Conservation (phyloP, 2,797 vertebrate genomes). For the Bothrops alternatus region DNA sequence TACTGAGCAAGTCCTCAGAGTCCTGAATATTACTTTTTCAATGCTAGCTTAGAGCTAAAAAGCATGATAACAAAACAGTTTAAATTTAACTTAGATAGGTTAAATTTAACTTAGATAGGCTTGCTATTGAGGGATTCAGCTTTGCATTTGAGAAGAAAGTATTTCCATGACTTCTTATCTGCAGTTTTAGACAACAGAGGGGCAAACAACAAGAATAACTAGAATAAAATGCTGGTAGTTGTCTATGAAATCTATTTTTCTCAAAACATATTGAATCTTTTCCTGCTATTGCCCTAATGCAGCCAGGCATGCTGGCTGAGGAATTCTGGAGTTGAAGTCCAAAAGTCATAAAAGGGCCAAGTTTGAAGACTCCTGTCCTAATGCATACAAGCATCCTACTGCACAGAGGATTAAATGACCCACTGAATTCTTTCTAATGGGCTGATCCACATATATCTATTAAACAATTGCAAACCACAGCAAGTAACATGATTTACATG, state of each 20-base stretch:
- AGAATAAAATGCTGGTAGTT: neutral
- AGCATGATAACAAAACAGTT: constrained; percentile 37
- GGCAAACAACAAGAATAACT: neutral
- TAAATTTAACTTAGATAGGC: neutral
- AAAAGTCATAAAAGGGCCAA: no score
- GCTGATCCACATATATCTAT: neutral
- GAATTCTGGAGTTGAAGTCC: no score
- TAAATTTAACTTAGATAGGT: neutral
- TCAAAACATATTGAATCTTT: neutral
- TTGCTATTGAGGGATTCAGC: neutral
- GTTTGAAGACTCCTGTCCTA: neutral
- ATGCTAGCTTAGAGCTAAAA: neutral
- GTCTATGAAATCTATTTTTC: neutral
- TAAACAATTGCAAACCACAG: neutral
- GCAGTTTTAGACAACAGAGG: neutral
- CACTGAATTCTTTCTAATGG: neutral
- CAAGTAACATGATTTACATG: no score
- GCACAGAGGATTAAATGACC: neutral
- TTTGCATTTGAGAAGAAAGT: neutral
- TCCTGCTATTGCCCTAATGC: neutral
- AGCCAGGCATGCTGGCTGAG: neutral
- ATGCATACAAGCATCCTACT: neutral
- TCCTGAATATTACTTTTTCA: constrained; percentile 42
- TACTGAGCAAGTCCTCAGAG: constrained; percentile 34
- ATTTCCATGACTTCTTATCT: neutral